Evolutionary conservation across 2,888 invertebrate genomes (phyloP).

Genomic region (Synanthedon andrenaeformis): DNA sequence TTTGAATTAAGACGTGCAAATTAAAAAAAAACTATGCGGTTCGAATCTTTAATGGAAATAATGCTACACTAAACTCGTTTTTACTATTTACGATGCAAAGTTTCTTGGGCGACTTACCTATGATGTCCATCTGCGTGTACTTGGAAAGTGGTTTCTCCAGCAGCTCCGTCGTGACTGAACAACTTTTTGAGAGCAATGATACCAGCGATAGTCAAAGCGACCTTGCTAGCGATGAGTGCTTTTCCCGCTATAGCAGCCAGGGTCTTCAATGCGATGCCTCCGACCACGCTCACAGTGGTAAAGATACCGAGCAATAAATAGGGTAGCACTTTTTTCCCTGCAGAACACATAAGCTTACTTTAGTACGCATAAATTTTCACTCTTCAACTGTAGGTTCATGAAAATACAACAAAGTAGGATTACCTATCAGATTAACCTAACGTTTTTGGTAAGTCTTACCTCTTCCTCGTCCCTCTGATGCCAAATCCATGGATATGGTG

Average conservation of each 20-base stretch:
- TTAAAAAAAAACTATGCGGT: neutral
- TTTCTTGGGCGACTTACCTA: slow-evolving; percentile 41
- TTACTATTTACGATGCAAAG: neutral
- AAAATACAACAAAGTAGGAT: neutral
- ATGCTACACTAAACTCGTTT: neutral
- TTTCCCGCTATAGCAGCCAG: slow-evolving; percentile 78
- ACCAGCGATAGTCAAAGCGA: slow-evolving; percentile 78
- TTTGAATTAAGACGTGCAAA: slow-evolving; percentile 23
- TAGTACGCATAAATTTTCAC: neutral
- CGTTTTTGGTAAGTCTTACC: slow-evolving; percentile 24
- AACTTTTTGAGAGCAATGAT: slow-evolving; percentile 80
- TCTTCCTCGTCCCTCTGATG: slow-evolving; percentile 63
- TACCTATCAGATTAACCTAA: neutral
- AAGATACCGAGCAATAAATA: slow-evolving; percentile 73
- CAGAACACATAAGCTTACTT: slow-evolving; percentile 9
- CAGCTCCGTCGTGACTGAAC: slow-evolving; percentile 74
- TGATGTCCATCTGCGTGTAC: slow-evolving; percentile 77
- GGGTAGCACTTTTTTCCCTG: slow-evolving; percentile 68
- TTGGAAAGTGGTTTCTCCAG: slow-evolving; percentile 75
- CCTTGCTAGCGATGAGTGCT: slow-evolving; percentile 79
- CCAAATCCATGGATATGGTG: slow-evolving; percentile 73
- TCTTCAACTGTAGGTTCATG: neutral
- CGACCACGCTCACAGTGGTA: slow-evolving; percentile 76
- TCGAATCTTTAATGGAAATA: too few species aligned
- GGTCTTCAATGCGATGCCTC: slow-evolving; percentile 77